These are phyloP conservation scores for Sebastiscus albofasciatus DNA, from an alignment of 2,797 vertebrate species.

Conservation along the genomic window DNA sequence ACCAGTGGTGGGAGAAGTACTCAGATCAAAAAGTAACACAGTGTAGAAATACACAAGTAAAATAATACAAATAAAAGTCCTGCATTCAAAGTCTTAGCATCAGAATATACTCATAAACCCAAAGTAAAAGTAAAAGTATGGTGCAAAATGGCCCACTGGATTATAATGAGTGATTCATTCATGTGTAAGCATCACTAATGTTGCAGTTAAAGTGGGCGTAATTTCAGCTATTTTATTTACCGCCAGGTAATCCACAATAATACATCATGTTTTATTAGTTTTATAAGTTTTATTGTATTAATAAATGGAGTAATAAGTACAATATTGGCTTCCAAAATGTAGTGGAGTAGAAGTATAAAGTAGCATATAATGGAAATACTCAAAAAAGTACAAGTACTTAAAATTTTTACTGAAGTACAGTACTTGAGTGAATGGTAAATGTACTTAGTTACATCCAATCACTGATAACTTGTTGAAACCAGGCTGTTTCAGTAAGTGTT, in stretches of 20 bases:
- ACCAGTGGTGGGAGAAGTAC: too few species aligned
- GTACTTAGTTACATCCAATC: neutral
- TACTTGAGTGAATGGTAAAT: neutral
- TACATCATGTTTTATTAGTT: neutral
- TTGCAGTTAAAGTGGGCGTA: neutral
- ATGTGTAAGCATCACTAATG: neutral
- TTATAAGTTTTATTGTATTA: too few species aligned
- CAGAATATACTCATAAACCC: neutral
- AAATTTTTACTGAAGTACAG: neutral
- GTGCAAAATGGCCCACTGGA: neutral
- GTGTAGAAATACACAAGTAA: neutral
- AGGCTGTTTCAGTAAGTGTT: neutral
- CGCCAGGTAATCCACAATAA: neutral
- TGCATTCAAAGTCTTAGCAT: neutral
- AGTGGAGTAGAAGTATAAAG: neutral
- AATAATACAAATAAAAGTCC: neutral
- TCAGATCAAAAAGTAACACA: neutral
- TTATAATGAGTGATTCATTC: neutral
- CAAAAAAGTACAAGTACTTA: too few species aligned
- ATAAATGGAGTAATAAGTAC: neutral
- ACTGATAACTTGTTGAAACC: neutral
- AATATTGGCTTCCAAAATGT: neutral
- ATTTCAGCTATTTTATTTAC: neutral
- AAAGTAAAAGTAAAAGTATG: neutral
- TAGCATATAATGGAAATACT: too few species aligned